Evolutionary conservation across 2,888 invertebrate genomes (phyloP), one percentile per base, ranked within the genome.

Genomic region (Lucinisca nassula): DNA sequence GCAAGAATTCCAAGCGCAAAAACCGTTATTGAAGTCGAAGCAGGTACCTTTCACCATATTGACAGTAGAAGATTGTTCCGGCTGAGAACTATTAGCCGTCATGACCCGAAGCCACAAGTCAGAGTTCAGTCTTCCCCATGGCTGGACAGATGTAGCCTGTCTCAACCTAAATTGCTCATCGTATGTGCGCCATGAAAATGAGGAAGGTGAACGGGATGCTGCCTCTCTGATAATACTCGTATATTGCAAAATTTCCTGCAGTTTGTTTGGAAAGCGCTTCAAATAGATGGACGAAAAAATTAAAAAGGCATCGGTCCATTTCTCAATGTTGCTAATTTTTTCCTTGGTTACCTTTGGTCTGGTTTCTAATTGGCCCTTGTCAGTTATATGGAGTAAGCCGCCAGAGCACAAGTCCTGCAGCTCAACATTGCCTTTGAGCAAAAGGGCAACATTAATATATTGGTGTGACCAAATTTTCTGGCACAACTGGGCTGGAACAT

Each of bases 21-120:
- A 70, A 6, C 55, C 55, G 21, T 55, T 55, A n/a, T 55, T 55
- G 21, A 55, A 55, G 21, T 55, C 10, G 12, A 55, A 55, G n/a
- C 55, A 55, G 21, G n/a, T n/a, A n/a, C n/a, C n/a, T n/a, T n/a
- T n/a, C n/a, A n/a, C n/a, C n/a, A n/a, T n/a, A n/a, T n/a, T n/a
- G n/a, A n/a, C n/a, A n/a, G n/a, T n/a, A n/a, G n/a, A n/a, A n/a
- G n/a, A n/a, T n/a, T n/a, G n/a, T n/a, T n/a, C n/a, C n/a, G n/a
- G n/a, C n/a, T n/a, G n/a, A n/a, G n/a, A n/a, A n/a, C n/a, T n/a
- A n/a, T n/a, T n/a, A n/a, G 40, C 14, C 4, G 21, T 55, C 55
- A 55, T 55, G n/a, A 55, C n/a, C 12, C 55, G n/a, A 21, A 85
- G 61, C 81, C 85, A 81, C 14, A 85, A 61, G 37, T 85, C 81